Base-by-base conservation (phyloP, 2,888 invertebrate genomes). In the Tinea pellionella region DNA sequence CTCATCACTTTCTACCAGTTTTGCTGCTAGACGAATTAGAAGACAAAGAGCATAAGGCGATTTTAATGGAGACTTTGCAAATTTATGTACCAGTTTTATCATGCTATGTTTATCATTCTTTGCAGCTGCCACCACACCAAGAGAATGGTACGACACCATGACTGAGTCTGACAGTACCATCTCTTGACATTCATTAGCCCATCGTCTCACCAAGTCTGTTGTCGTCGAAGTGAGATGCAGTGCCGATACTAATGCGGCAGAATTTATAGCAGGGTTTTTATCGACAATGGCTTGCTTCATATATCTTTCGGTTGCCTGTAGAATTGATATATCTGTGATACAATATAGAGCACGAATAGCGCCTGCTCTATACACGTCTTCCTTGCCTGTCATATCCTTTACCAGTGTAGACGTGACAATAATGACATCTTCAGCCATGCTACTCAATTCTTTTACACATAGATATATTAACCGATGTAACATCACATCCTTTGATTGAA, bases 281-380 rank as follows among this genome's bases (percentile, higher is more conserved):
- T 99, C 99, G 13, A 99, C 99, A 67, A 99, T 99, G 0, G 99
- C 99, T 78, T 99, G 99, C 74, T 99, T 99, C 98, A 99, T 99
- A 81, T 99, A 99, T 62, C 99, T 90, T 75, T 99, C 99, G 63
- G 99, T 98, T 2, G 98, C 95, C 80, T 99, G 97, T 61, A 99
- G 83, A 98, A 95, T 95, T 0, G 93, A 93, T 62, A 90, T 93
- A 85, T 99, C 99, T 0, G 98, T 99, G 62, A 99, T 99, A 69
- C 96, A 96, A 79, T 99, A 99, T 2, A 99, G 88, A 0, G 99
- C 98, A 63, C 99, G 89, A 68, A 99, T 99, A 29, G 99, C 98
- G 6, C 99, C 96, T 0, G 98, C 97, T 63, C 86, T 67, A 78
- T 96, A 97, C 63, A 95, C 83, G 80, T 97, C 97, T 75, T 98